These are phyloP conservation scores for Yponomeuta sedellus DNA, from an alignment of 2,888 invertebrate genomes.

Conservation along the genomic window DNA sequence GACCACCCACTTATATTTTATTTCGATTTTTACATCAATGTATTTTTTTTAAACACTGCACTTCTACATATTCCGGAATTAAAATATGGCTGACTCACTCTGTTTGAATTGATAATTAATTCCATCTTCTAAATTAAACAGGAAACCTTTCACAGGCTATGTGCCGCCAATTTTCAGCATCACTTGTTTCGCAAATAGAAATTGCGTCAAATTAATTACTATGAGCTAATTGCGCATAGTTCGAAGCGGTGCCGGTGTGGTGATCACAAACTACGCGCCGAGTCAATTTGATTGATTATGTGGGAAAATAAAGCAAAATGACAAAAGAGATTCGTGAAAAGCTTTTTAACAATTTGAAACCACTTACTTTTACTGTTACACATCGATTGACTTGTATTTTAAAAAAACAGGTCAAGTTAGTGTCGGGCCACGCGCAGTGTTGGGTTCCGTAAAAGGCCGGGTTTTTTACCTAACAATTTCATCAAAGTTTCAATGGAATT, in stretches of 20 bases:
- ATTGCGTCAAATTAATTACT: slow-evolving; percentile 5
- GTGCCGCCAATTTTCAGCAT: slow-evolving; percentile 8
- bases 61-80: neutral
- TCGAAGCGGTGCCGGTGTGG: neutral
- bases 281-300: neutral
- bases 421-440: too few species aligned
- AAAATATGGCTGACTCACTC: neutral
- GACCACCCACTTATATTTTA: too few species aligned
- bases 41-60: neutral
- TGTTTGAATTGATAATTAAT: slow-evolving; percentile 7
- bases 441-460: too few species aligned
- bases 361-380: too few species aligned
- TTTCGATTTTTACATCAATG: too few species aligned
- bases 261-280: neutral
- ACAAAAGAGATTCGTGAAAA: too few species aligned
- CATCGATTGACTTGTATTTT: too few species aligned
- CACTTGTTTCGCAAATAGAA: slow-evolving; percentile 9
- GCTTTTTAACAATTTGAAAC: too few species aligned
- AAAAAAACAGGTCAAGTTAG: too few species aligned
- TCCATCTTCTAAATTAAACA: slow-evolving; percentile 10
- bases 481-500: too few species aligned
- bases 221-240: neutral
- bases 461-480: too few species aligned
- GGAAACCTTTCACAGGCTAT: neutral
- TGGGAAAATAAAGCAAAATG: too few species aligned